phyloP scores from a whole-genome alignment of 92 coral and sea anemone genomes.

The Umimayanthus chanpuru region DNA sequence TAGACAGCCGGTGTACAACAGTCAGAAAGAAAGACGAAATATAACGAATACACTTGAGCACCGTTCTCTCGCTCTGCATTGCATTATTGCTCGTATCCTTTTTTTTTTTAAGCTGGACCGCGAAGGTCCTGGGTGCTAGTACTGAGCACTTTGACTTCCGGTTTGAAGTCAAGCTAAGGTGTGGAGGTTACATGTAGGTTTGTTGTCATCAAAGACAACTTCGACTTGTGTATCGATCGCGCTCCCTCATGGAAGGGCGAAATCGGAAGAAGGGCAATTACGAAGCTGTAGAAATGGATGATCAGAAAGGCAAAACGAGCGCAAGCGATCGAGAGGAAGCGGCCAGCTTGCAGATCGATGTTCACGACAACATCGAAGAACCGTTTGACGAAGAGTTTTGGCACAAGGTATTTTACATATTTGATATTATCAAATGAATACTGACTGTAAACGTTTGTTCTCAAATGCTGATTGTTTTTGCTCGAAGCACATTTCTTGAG shows the following conservation, averaged over 20 bases:
- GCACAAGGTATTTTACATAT: slow-evolving; percentile 68
- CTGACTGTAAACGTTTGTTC: not conserved
- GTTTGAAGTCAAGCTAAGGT: slow-evolving; percentile 5
- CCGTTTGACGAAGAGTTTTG: slow-evolving; percentile 92
- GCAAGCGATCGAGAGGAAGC: slow-evolving; percentile 40
- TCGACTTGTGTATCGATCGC: not conserved
- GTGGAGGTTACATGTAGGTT: too few species aligned
- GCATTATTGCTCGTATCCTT: not conserved
- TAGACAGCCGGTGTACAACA: too few species aligned
- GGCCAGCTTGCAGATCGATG: slow-evolving; percentile 40
- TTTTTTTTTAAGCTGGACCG: not conserved
- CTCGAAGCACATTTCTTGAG: too few species aligned
- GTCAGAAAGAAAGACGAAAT: too few species aligned
- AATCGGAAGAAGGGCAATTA: slow-evolving; percentile 29
- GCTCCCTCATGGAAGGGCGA: slow-evolving; percentile 23
- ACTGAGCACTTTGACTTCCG: not conserved
- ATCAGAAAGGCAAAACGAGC: slow-evolving; percentile 45
- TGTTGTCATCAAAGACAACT: not conserved
- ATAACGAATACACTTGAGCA: too few species aligned
- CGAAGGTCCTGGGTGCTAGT: slow-evolving; percentile 21
- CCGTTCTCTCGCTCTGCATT: too few species aligned
- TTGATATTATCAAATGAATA: not conserved
- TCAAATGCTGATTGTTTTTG: too few species aligned
- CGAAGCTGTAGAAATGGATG: slow-evolving; percentile 76
- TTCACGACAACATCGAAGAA: slow-evolving; percentile 64